A percentile compares a stretch with the other conserved stretches of the same genome.
Evolutionary conservation across 1,140 invertebrate genomes (phyloP).

Genomic region (Diachasmimorpha longicaudata): DNA sequence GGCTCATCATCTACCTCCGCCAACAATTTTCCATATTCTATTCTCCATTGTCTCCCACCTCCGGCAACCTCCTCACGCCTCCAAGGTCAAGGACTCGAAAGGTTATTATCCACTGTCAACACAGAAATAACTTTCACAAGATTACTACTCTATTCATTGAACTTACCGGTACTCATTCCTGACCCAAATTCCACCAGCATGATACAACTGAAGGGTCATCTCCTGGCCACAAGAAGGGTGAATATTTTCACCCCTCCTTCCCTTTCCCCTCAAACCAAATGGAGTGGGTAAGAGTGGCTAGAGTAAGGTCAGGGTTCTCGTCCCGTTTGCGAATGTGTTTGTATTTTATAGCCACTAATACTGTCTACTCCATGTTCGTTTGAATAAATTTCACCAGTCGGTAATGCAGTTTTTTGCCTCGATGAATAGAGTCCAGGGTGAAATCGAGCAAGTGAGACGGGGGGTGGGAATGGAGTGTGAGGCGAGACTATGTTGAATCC

Average conservation of each 20-base stretch:
- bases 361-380: slow-evolving; percentile 26
- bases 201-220: not conserved
- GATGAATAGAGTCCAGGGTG: slow-evolving; percentile 29
- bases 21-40: no score
- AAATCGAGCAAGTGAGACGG: slow-evolving; percentile 28
- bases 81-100: no score
- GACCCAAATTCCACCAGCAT: not conserved
- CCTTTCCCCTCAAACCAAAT: not conserved
- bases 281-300: not conserved
- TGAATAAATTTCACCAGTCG: slow-evolving; percentile 29
- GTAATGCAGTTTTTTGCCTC: slow-evolving; percentile 27
- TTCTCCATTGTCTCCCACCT: no score
- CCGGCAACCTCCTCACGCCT: no score
- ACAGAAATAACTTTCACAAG: no score
- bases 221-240: not conserved
- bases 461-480: not conserved
- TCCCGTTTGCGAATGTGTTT: not conserved
- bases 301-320: slow-evolving; percentile 36
- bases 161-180: not conserved
- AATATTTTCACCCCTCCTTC: not conserved
- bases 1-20: no score
- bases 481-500: slow-evolving; percentile 5
- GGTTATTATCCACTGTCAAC: no score
- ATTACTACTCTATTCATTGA: no score
- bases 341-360: slow-evolving; percentile 18